These are phyloP conservation scores for Buathra laborator DNA, from an alignment of 2,888 invertebrate species.

Conservation along the genomic window DNA sequence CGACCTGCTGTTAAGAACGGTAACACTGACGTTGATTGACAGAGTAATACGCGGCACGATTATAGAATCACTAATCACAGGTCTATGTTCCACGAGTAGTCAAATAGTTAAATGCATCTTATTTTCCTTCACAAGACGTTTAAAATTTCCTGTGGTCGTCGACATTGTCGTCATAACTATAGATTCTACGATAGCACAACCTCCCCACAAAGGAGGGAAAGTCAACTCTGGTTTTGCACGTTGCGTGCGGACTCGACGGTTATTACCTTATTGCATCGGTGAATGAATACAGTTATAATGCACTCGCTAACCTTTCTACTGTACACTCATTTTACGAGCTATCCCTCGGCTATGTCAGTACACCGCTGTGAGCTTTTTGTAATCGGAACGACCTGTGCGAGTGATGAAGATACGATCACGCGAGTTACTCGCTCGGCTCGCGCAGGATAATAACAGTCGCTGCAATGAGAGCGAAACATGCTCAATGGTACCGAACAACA, in stretches of 20 bases:
- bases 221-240: not conserved
- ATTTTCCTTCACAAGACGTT: not conserved
- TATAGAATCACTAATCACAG: too few species aligned
- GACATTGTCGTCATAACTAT: constrained; percentile 22
- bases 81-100: too few species aligned
- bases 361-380: constrained; percentile 41
- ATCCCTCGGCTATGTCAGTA: constrained; percentile 25
- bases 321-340: constrained; percentile 41
- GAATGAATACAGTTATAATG: constrained; percentile 19
- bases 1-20: constrained; percentile 33
- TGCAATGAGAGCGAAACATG: constrained; percentile 22
- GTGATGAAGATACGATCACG: constrained; percentile 52
- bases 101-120: too few species aligned
- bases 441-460: constrained; percentile 30
- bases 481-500: not conserved
- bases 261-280: constrained; percentile 39
- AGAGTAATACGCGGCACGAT: too few species aligned
- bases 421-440: constrained; percentile 42
- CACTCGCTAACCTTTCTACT: constrained; percentile 8
- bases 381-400: constrained; percentile 42
- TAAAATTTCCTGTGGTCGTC: not conserved
- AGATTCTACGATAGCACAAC: constrained; percentile 17
- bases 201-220: not conserved
- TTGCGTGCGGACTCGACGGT: constrained; percentile 53
- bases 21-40: not conserved